Evolutionary conservation across 2,888 invertebrate genomes (phyloP).

Genomic region (Hartigia nigra): DNA sequence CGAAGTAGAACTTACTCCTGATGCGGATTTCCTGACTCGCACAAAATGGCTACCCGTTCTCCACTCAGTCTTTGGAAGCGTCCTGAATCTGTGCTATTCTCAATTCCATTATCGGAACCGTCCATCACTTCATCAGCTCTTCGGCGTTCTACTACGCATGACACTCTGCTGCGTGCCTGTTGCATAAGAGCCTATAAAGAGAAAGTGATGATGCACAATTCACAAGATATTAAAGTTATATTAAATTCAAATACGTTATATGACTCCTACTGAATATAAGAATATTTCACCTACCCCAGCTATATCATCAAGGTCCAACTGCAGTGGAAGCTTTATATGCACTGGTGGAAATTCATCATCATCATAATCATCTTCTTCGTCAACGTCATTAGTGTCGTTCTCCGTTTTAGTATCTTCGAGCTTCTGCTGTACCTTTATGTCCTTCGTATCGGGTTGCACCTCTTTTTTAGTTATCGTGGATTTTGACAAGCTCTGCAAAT

Average conservation of each 20-base stretch:
- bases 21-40: constrained; percentile 80
- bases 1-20: constrained; percentile 67
- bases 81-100: constrained; percentile 77
- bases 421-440: constrained; percentile 68
- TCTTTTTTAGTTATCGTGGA: constrained; percentile 44
- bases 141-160: constrained; percentile 90
- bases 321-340: constrained; percentile 81
- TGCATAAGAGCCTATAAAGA: constrained; percentile 66
- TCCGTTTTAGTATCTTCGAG: constrained; percentile 67
- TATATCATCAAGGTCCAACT: constrained; percentile 85
- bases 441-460: constrained; percentile 42
- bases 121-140: constrained; percentile 87
- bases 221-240: too few relatives aligned
- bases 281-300: constrained; percentile 71
- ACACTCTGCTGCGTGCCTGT: constrained; percentile 80
- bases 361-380: constrained; percentile 68
- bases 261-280: too few relatives aligned
- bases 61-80: constrained; percentile 80
- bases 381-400: constrained; percentile 69
- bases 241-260: too few relatives aligned
- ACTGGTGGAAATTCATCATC: constrained; percentile 67
- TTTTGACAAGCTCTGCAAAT: constrained; percentile 48
- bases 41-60: constrained; percentile 88
- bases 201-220: background rate
- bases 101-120: constrained; percentile 77